These are phyloP conservation scores for Muricea muricata DNA, from an alignment of 92 coral and sea anemone species.

Conservation along the genomic window DNA sequence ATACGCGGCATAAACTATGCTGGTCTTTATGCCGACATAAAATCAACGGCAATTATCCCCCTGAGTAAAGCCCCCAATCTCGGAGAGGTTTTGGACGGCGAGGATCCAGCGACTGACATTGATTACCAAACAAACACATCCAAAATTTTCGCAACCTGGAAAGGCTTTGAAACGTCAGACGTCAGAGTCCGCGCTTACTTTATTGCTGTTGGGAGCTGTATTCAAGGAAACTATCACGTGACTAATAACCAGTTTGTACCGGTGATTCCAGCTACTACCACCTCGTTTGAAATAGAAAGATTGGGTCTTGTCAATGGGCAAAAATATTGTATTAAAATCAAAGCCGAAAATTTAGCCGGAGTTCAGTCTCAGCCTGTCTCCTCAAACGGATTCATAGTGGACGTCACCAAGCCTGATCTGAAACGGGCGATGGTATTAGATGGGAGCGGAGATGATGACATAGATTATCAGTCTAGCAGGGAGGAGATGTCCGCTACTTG, in stretches of 20 bases:
- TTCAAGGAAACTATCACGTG: conserved; percentile 85
- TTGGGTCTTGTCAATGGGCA: conserved; percentile 87
- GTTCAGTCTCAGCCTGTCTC: conserved; percentile 76
- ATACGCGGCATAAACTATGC: conserved; percentile 88
- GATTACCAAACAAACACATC: conserved; percentile 77
- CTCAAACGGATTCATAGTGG: conserved; percentile 86
- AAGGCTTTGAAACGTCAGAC: conserved; percentile 71
- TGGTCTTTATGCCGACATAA: conserved; percentile 74
- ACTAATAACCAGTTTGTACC: conserved; percentile 77
- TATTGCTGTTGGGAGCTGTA: conserved; percentile 91
- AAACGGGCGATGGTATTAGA: conserved; percentile 82
- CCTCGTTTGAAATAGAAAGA: conserved; percentile 65
- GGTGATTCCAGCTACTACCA: conserved; percentile 72
- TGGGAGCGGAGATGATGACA: conserved; percentile 77
- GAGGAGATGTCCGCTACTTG: conserved; percentile 80
- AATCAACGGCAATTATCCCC: conserved; percentile 78
- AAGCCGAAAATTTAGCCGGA: conserved; percentile 90
- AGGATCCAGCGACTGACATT: conserved; percentile 58
- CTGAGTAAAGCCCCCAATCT: conserved; percentile 77
- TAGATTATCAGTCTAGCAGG: conserved; percentile 79
- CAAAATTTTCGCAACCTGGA: conserved; percentile 85
- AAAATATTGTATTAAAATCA: conserved; percentile 86
- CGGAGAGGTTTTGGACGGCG: conserved; percentile 81
- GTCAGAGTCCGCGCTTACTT: conserved; percentile 83
- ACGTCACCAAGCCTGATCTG: conserved; percentile 78